These are phyloP conservation scores for Hylaeus volcanicus DNA, from an alignment of 1,140 invertebrate species.

Conservation along the genomic window DNA sequence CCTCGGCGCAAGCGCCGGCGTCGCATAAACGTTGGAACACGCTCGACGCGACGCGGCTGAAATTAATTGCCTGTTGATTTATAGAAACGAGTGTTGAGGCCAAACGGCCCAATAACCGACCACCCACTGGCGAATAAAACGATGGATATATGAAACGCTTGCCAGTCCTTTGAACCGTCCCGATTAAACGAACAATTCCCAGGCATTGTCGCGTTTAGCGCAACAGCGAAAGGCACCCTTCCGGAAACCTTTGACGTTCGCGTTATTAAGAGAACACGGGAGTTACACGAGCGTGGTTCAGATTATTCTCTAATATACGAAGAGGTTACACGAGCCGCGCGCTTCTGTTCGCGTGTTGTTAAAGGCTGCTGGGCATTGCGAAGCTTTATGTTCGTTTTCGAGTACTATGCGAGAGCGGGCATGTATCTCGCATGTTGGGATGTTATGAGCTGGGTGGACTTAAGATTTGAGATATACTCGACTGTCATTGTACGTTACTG, in stretches of 20 bases:
- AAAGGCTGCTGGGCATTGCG: no score
- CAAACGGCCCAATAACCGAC: neutral
- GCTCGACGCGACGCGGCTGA: conserved; percentile 47
- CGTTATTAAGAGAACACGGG: neutral
- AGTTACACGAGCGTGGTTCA: no score
- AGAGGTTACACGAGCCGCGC: neutral
- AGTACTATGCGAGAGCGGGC: no score
- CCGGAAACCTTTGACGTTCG: neutral
- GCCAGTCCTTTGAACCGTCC: neutral
- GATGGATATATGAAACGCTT: neutral
- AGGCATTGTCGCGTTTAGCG: neutral
- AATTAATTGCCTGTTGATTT: conserved; percentile 74
- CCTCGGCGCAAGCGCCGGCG: conserved; percentile 56
- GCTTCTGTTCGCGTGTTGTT: neutral
- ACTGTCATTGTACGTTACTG: no score
- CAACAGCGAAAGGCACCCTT: neutral
- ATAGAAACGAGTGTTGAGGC: conserved; percentile 65
- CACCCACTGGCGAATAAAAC: neutral
- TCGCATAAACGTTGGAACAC: conserved; percentile 62
- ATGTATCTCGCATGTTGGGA: no score
- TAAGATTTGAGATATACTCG: no score
- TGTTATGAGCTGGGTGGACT: no score
- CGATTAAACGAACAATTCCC: conserved; percentile 4
- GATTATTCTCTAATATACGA: neutral
- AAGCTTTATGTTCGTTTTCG: no score